A percentile compares a stretch with the other conserved stretches of the same genome.
Conservation (phyloP, 2,797 vertebrate genomes). For the Gadopsis bispinosus region DNA sequence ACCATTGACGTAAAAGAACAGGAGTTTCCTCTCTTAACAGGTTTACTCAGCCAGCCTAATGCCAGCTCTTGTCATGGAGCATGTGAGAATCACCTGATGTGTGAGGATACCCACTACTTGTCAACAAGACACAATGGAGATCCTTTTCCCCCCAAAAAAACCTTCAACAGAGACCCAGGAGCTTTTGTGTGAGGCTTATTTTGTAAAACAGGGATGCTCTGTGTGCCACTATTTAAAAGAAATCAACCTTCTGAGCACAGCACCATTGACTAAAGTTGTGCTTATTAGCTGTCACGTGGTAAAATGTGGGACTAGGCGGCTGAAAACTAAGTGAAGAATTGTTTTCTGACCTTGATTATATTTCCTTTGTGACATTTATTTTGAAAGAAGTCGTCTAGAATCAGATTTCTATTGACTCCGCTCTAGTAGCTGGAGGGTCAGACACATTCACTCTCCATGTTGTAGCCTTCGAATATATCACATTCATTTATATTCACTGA, state of each 20-base stretch:
- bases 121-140: slow-evolving; percentile 22
- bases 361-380: slow-evolving; percentile 55
- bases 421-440: slow-evolving; percentile 41
- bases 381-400: slow-evolving; percentile 39
- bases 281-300: slow-evolving; percentile 31
- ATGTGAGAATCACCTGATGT: slow-evolving; percentile 59
- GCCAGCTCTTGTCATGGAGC: slow-evolving; percentile 42
- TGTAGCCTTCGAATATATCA: slow-evolving; percentile 52
- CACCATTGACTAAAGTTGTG: slow-evolving; percentile 1
- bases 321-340: slow-evolving; percentile 26
- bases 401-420: slow-evolving; percentile 46
- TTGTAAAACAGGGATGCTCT: slow-evolving; percentile 2
- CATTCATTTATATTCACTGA: slow-evolving; percentile 45
- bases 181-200: not conserved
- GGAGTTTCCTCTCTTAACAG: slow-evolving; percentile 72
- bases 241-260: not conserved
- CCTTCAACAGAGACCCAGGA: not conserved
- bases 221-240: not conserved
- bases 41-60: slow-evolving; percentile 56
- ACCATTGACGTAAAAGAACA: slow-evolving; percentile 73
- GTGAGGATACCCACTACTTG: slow-evolving; percentile 25
- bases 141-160: not conserved
- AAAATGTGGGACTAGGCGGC: slow-evolving; percentile 1
- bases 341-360: slow-evolving; percentile 47
- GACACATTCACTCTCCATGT: slow-evolving; percentile 25